A percentile compares a stretch with the other conserved stretches of the same genome.
Conservation (phyloP, 2,113 vertebrate species). For the Cynopterus brachyotis region DNA sequence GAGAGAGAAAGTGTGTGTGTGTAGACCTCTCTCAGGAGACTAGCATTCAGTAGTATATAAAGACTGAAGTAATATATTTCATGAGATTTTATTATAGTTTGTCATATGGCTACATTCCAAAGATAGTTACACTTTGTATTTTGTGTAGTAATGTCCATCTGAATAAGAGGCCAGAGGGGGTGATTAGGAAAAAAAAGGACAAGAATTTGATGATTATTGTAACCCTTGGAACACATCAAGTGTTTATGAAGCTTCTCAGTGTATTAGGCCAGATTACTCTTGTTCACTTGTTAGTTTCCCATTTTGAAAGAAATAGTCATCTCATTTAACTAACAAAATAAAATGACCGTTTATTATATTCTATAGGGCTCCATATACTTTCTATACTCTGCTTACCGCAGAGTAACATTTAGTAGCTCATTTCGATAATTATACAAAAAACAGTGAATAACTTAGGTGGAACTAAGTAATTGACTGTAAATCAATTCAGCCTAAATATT, state of each 20-base stretch:
- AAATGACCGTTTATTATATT: not conserved
- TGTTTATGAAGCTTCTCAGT: not conserved
- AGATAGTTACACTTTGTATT: not conserved
- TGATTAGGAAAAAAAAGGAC: not conserved
- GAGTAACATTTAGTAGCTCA: not conserved
- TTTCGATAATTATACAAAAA: conserved; percentile 31
- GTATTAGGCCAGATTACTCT: not conserved
- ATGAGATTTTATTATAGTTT: not conserved
- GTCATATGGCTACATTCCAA: not conserved
- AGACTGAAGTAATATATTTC: not conserved
- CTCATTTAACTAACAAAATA: not conserved
- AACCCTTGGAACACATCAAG: not conserved
- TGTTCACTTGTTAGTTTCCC: not conserved
- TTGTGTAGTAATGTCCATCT: not conserved
- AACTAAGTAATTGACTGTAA: not conserved
- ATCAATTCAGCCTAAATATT: not conserved
- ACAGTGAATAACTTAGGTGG: not conserved
- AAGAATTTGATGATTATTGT: not conserved
- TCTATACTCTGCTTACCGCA: not conserved
- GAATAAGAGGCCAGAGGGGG: not conserved
- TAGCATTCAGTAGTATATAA: not conserved
- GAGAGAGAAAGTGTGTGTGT: too few relatives aligned
- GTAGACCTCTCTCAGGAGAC: not conserved
- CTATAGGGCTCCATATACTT: not conserved
- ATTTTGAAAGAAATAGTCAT: not conserved